Base-by-base conservation (phyloP, 2,888 invertebrate species). In the Hanleya hanleyi region DNA sequence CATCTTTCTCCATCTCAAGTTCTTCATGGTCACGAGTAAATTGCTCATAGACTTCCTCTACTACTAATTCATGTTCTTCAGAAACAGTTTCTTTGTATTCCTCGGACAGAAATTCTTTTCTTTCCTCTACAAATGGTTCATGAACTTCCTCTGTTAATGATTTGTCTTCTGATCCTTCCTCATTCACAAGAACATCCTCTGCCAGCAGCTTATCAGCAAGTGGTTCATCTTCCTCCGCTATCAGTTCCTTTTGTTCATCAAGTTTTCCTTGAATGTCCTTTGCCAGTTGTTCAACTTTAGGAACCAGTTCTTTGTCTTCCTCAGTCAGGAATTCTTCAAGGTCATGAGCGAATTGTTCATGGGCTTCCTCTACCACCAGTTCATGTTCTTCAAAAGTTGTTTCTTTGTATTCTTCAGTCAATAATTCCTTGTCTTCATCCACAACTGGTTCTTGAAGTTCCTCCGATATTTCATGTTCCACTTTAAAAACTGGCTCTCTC, bases 201-300 rank as follows among this genome's bases (percentile, higher is more conserved):
- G 33, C 57, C 9, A 69, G 32, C 35, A 22, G 61, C 77, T 95
- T 94, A 79, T 95, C 92, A 87, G 95, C 95, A n/a, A 94, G 94
- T 37, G 95, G 95, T 67, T 94, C 94, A 82, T 94, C 94, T n/a
- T 76, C 75, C 38, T 76, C 50, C 83, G 84, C n/a, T n/a, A n/a
- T n/a, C n/a, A n/a, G n/a, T n/a, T n/a, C n/a, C n/a, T n/a, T n/a
- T n/a, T n/a, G n/a, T n/a, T n/a, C n/a, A n/a, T n/a, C n/a, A n/a
- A n/a, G n/a, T n/a, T n/a, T n/a, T n/a, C n/a, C n/a, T n/a, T n/a
- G n/a, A n/a, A n/a, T n/a, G n/a, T n/a, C n/a, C n/a, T n/a, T n/a
- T n/a, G n/a, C 62, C 83, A 80, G 72, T 83, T 22, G 49, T 22
- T 64, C 35, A 9, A 35, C 12, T 22, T 64, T 18, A 12, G 22